Base-by-base conservation (phyloP, 2,113 vertebrate species). In the Tupaia tana region DNA sequence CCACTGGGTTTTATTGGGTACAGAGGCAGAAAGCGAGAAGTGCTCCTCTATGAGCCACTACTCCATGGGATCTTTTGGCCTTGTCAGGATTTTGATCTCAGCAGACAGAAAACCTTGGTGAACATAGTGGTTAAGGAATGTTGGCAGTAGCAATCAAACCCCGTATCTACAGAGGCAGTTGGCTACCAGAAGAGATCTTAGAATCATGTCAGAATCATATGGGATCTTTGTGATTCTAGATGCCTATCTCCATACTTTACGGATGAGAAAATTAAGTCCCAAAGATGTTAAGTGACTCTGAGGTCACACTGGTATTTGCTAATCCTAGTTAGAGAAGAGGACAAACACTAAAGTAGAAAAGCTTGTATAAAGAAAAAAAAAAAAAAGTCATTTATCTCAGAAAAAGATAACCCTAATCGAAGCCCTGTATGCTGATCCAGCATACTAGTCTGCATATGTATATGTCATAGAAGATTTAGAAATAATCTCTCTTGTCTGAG, bases 401-500 rank as follows among this genome's bases (percentile, higher is more conserved):
- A 81, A 91, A 81, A 16, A 18, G 7, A 19, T 89, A 43, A 92
- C 56, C 82, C 78, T 34, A 64, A 9, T 20, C 69, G 15, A 64
- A 95, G 73, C 67, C 43, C 2, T 31, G 7, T 1, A 64, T 58
- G 70, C n/a, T 88, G 80, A 85, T 54, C 29, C 29, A 58, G n/a
- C 88, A 86, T 66, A 29, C 18, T 25, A 31, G 66, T 71, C 66
- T 96, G 66, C n/a, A 84, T 59, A 89, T 58, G 56, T 67, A 89
- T n/a, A 58, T 71, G 54, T 77, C 89, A 83, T 22, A 54, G 56
- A 71, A 80, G 61, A 94, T 90, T 88, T 25, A 91, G 66, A 95
- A 96, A 90, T 82, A 91, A 95, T 80, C 89, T 84, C 43, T 58
- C 90, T 91, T 84, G 16, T 91, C 83, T 79, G 34, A 97, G 66